These are phyloP conservation scores for Malacoraja senta DNA, from an alignment of 2,797 vertebrate genomes.

Conservation along the genomic window DNA sequence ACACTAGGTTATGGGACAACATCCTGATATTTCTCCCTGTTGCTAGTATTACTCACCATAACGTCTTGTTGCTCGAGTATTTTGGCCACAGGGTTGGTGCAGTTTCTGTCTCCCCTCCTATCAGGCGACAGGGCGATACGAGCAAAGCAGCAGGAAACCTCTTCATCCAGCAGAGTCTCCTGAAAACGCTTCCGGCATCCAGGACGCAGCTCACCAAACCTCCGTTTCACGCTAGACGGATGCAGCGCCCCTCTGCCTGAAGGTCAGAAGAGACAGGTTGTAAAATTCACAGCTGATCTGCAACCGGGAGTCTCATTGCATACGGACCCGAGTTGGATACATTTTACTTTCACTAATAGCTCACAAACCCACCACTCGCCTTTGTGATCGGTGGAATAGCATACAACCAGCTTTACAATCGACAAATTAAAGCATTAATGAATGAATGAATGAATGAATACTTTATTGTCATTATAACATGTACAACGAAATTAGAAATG, in stretches of 20 bases:
- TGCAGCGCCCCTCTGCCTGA: not conserved
- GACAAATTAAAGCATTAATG: not conserved
- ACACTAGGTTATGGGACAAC: not conserved
- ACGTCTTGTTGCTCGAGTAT: slow-evolving; percentile 51
- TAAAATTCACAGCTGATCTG: not conserved
- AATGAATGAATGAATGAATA: too few relatives aligned
- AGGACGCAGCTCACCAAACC: not conserved
- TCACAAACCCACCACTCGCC: not conserved
- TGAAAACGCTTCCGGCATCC: slow-evolving; percentile 44
- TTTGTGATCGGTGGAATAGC: not conserved
- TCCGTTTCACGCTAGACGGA: not conserved
- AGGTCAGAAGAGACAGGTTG: not conserved
- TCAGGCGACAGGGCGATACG: slow-evolving; percentile 22
- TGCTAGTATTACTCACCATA: slow-evolving; percentile 47
- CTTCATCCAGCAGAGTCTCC: slow-evolving; percentile 52
- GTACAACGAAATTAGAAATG: too few relatives aligned
- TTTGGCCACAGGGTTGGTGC: slow-evolving; percentile 51
- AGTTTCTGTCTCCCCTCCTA: slow-evolving; percentile 40
- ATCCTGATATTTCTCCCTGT: not conserved
- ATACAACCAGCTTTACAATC: not conserved
- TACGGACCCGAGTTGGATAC: not conserved
- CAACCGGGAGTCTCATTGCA: not conserved
- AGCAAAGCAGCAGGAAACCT: slow-evolving; percentile 56
- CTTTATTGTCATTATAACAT: too few relatives aligned
- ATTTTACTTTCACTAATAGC: not conserved